Evolutionary conservation across 2,797 vertebrate species (phyloP), one percentile per base, ranked within the genome.

Genomic region (Galago senegalensis): DNA sequence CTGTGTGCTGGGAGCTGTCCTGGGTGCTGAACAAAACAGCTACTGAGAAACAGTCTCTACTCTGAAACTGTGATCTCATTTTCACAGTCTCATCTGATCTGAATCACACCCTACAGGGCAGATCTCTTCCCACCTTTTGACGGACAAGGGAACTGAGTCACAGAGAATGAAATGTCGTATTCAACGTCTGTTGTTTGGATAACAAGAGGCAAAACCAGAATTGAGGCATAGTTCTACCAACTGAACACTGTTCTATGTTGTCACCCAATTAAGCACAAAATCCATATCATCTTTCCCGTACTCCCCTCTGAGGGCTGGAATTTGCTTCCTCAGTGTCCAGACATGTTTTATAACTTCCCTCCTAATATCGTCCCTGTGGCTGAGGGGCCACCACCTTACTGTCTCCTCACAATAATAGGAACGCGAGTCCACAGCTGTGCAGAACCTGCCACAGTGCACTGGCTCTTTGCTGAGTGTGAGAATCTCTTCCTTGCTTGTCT

Each of bases 391-490:
- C 40, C 5, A 1, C 61, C 60, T 85, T 34, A 12, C 31, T 1
- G 4, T 25, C 29, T 29, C 9, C n/a, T 79, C 43, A 56, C 29
- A 70, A 29, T 37, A 25, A 13, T 9, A 40, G 4, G 20, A 53
- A 11, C 2, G 5, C 7, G 13, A 25, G 53, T 65, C 21, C 70
- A 53, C 96, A 84, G 95, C 87, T 93, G 94, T 95, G 95, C 85
- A 0, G 91, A 95, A 65, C 95, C 72, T 46, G 97, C 96, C 94
- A 94, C 95, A 96, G 94, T 92, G 95, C 95, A 73, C 96, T 94
- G 97, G 91, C 97, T 95, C 94, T 73, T 96, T 97, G 97, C 97
- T 96, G 97, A 97, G 94, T 70, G 53, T 84, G 88, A 96, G 96
- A 97, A 97, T 92, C 95, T 87, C 95, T 98, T 89, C 87, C 95